A percentile compares a stretch with the other conserved stretches of the same genome.
Evolutionary conservation across 2,113 vertebrate species (phyloP).

Genomic region (Sceloporus tristichus): DNA sequence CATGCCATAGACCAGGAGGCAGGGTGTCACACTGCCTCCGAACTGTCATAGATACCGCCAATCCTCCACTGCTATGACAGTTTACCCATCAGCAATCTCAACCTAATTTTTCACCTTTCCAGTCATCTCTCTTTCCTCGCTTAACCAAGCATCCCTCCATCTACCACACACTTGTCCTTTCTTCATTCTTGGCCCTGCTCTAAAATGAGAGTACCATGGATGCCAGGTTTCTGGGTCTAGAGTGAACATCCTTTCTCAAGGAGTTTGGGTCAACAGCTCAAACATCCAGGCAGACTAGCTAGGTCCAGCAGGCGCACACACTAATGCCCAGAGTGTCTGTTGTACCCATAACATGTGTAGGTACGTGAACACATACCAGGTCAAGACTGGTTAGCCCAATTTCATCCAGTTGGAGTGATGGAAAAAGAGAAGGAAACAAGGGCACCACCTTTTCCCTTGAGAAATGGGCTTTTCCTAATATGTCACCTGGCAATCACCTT

Average conservation of each 20-base stretch:
- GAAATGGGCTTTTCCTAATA: background rate
- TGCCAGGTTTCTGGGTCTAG: background rate
- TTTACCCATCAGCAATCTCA: background rate
- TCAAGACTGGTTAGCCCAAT: background rate
- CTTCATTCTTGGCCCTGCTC: background rate
- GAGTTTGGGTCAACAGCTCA: background rate
- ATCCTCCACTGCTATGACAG: background rate
- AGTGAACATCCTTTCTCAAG: background rate
- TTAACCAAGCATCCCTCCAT: background rate
- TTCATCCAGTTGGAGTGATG: background rate
- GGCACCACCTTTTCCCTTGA: background rate
- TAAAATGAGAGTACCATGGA: background rate
- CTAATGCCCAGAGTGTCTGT: background rate
- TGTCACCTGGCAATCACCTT: background rate
- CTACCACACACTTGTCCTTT: background rate
- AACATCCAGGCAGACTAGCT: background rate
- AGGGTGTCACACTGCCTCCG: no score
- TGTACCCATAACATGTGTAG: background rate
- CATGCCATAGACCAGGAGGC: no score
- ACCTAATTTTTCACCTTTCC: background rate
- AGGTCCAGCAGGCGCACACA: background rate
- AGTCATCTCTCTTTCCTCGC: background rate
- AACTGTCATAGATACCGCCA: no score
- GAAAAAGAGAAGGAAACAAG: background rate
- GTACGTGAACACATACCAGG: background rate